A percentile compares a stretch with the other conserved stretches of the same genome.
These are phyloP conservation scores for Hermetia illucens DNA, from an alignment of 1,140 invertebrate genomes.

Conservation along the genomic window DNA sequence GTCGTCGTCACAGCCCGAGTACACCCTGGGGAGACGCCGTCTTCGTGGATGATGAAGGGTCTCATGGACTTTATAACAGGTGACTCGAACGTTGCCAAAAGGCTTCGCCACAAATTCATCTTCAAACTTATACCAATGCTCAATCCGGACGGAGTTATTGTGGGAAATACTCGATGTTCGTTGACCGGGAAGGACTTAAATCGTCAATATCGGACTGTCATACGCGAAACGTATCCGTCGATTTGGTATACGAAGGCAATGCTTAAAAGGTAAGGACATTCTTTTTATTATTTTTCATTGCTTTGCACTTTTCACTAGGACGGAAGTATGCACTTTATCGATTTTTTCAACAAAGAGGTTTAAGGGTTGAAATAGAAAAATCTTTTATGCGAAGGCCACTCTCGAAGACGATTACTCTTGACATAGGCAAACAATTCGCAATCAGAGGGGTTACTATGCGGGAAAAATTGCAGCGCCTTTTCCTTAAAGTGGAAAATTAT, in stretches of 20 bases:
- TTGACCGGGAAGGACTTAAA: slow-evolving; percentile 78
- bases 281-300: neutral
- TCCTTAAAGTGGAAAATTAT: too few species aligned
- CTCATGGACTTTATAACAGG: slow-evolving; percentile 82
- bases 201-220: slow-evolving; percentile 76
- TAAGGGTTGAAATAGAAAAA: slow-evolving; percentile 1
- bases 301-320: neutral
- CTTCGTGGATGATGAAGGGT: slow-evolving; percentile 95
- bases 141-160: slow-evolving; percentile 87
- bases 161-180: slow-evolving; percentile 84
- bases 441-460: too few species aligned
- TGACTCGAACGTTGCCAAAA: slow-evolving; percentile 52
- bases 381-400: neutral
- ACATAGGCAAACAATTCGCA: too few species aligned
- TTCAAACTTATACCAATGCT: slow-evolving; percentile 94
- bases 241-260: slow-evolving; percentile 88
- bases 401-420: neutral
- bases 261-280: slow-evolving; percentile 49
- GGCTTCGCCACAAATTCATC: slow-evolving; percentile 83
- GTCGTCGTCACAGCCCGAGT: slow-evolving; percentile 81
- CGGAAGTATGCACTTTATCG: neutral
- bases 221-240: slow-evolving; percentile 78
- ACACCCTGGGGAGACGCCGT: slow-evolving; percentile 90
- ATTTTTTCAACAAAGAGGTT: neutral
- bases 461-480: too few species aligned